These are phyloP conservation scores for Torymus auratus DNA, from an alignment of 2,888 invertebrate species.

Conservation along the genomic window DNA sequence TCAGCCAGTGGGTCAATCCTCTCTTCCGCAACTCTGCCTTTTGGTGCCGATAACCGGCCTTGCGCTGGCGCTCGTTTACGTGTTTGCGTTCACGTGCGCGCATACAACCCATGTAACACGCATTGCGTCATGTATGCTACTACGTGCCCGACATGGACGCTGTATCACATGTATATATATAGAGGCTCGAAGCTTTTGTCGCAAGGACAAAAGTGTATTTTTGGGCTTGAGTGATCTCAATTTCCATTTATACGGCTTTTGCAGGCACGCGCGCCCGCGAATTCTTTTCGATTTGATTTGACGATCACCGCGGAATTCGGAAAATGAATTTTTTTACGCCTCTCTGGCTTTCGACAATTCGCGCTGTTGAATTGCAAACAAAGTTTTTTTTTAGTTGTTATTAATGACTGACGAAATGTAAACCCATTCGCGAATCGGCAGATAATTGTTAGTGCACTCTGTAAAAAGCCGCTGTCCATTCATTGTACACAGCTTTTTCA, in stretches of 20 bases:
- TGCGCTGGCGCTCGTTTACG: not conserved
- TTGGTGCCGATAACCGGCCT: constrained; percentile 2
- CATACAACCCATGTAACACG: not conserved
- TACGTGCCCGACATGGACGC: not conserved
- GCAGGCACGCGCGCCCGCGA: not conserved
- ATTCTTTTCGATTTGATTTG: constrained; percentile 33
- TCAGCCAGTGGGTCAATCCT: constrained; percentile 55
- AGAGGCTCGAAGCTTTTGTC: not conserved
- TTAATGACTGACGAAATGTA: no score
- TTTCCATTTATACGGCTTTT: constrained; percentile 46
- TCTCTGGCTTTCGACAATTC: not conserved
- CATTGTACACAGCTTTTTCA: no score
- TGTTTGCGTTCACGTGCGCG: no score
- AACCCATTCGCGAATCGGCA: no score
- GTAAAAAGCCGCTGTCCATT: no score
- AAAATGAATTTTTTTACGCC: not conserved
- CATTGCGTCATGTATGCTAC: constrained; percentile 12
- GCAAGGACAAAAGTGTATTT: constrained; percentile 23
- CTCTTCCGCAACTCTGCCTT: constrained; percentile 32
- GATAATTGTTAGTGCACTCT: no score
- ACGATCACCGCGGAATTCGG: not conserved
- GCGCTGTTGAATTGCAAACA: no score
- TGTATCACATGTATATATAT: not conserved
- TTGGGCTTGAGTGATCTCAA: constrained; percentile 22
- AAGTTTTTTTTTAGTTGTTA: no score